Evolutionary conservation across 2,113 vertebrate species (phyloP), one percentile per base, ranked within the genome.

Genomic region (Sinosuthora webbiana): DNA sequence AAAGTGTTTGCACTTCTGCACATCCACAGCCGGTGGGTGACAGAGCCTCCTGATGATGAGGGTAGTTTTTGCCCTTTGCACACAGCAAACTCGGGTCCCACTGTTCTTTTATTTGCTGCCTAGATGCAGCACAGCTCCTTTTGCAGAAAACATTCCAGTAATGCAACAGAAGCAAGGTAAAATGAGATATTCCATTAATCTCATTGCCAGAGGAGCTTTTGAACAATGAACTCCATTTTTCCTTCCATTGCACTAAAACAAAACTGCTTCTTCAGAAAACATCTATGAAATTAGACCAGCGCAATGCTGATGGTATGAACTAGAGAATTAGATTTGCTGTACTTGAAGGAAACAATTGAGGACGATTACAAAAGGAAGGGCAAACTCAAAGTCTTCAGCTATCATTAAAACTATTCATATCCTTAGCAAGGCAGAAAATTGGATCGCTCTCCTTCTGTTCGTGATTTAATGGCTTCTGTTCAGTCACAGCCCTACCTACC

Each of bases 351-450:
- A 85, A 91, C 78, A 92, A 13, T 78, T 86, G 71, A 92, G 41
- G 79, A 90, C 90, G 42, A 90, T 94, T 90, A 92, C 75, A 83
- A 92, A 92, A 93, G 63, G 59, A 95, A 96, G 86, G 90, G 71
- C 79, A 96, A 93, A 86, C 68, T 92, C 45, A 10, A 77, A 95
- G 88, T 90, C 85, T 81, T 83, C 76, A 90, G 79, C 88, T 91
- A 75, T 86, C 67, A 86, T 83, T 96, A 92, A 86, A 95, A 93
- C 68, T 90, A 78, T 83, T 90, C 35, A 86, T 93, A 92, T 95
- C 92, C 73, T 89, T 71, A 86, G 88, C 64, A 92, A 96, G 68
- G 71, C 88, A 93, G 76, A 96, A 95, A 92, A 95, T 94, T 88
- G 79, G 88, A 94, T 94, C 88, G 10, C 50, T 86, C 35, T 96